Conservation (phyloP, 2,888 invertebrate species). For the Epiperipatus broadwayi region DNA sequence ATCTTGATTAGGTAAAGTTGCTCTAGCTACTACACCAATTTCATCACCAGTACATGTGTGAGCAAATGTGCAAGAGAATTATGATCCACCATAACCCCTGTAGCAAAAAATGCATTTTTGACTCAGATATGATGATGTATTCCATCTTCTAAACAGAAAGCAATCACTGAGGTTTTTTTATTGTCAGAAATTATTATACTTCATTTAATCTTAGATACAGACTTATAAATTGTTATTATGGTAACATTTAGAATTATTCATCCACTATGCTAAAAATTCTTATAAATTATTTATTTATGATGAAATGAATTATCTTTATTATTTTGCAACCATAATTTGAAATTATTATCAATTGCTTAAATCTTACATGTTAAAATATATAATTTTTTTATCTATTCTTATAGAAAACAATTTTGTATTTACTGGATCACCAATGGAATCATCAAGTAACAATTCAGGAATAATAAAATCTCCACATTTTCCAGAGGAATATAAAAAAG, state of each 20-base stretch:
- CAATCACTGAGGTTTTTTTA: too few species aligned
- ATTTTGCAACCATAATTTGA: too few species aligned
- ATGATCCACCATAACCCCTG: slow-evolving; percentile 16
- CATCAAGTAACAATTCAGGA: slow-evolving; percentile 28
- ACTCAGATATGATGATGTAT: slow-evolving; percentile 11
- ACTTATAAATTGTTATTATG: too few species aligned
- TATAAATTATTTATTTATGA: too few species aligned
- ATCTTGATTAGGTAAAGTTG: slow-evolving; percentile 17
- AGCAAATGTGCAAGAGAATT: slow-evolving; percentile 16
- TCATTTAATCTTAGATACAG: too few species aligned
- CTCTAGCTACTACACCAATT: slow-evolving; percentile 16
- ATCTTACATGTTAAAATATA: too few species aligned
- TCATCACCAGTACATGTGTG: slow-evolving; percentile 19
- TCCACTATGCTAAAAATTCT: too few species aligned
- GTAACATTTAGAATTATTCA: too few species aligned
- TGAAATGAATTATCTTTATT: too few species aligned
- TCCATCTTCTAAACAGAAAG: slow-evolving; percentile 16
- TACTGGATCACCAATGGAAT: background rate
- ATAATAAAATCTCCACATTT: slow-evolving; percentile 45
- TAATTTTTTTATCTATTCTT: too few species aligned
- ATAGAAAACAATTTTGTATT: background rate
- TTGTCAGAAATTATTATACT: too few species aligned
- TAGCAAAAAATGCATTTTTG: slow-evolving; percentile 16
- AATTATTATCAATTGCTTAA: too few species aligned
- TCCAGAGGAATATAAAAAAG: slow-evolving; percentile 43